These are phyloP conservation scores for Solenopsis fugax DNA, from an alignment of 1,140 invertebrate species.

Conservation along the genomic window DNA sequence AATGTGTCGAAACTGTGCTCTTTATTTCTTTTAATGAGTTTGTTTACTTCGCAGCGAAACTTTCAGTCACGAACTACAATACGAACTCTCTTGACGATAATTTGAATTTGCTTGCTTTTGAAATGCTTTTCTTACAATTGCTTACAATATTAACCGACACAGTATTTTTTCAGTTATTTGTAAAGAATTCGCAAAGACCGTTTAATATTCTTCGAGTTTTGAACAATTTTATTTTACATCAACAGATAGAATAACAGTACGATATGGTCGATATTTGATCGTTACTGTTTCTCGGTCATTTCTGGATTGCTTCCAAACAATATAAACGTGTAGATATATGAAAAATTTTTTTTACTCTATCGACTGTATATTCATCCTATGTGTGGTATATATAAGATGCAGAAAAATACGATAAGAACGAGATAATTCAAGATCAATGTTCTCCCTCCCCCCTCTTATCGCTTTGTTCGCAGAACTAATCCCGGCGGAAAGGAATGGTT, in stretches of 20 bases:
- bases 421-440: conserved; percentile 43
- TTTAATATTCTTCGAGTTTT: not conserved
- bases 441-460: not conserved
- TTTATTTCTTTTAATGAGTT: not conserved
- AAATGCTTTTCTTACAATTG: not conserved
- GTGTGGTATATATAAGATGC: not conserved
- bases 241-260: not conserved
- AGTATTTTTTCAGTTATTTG: conserved; percentile 51
- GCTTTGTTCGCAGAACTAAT: conserved; percentile 45
- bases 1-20: not conserved
- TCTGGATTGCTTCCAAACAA: not conserved
- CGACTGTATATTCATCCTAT: not conserved
- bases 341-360: not conserved
- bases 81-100: conserved; percentile 44
- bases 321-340: not conserved
- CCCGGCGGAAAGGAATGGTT: not conserved
- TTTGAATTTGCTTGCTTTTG: conserved; percentile 46
- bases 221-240: not conserved
- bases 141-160: conserved; percentile 21
- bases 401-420: not conserved
- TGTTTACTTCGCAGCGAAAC: conserved; percentile 56
- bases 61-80: conserved; percentile 8
- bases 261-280: not conserved
- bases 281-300: not conserved
- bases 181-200: not conserved